Evolutionary conservation across 2,797 vertebrate genomes (phyloP).

Genomic region (Syngnathus acus): DNA sequence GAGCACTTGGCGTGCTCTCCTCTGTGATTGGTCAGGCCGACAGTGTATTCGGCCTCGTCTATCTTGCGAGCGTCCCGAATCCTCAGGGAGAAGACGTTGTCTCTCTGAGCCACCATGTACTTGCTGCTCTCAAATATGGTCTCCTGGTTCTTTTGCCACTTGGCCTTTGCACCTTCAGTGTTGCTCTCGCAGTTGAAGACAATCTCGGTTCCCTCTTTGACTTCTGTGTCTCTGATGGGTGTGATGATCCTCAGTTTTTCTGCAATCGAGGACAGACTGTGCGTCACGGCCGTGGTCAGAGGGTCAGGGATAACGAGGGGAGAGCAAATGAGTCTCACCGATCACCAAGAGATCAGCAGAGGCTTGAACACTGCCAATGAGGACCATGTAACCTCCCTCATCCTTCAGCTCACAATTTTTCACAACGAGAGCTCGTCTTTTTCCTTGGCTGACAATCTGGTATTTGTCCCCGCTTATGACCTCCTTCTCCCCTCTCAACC

Average conservation of each 20-base stretch:
- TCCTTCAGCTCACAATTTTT: conserved; percentile 82
- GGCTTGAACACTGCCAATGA: conserved; percentile 82
- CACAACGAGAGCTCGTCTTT: conserved; percentile 81
- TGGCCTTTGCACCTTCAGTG: conserved; percentile 90
- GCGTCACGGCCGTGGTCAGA: background rate
- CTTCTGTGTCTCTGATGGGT: conserved; percentile 83
- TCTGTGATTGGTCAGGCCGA: conserved; percentile 82
- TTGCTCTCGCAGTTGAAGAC: conserved; percentile 96
- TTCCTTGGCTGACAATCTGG: conserved; percentile 81
- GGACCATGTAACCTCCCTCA: conserved; percentile 79
- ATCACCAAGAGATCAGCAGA: conserved; percentile 83
- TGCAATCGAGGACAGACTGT: conserved; percentile 33
- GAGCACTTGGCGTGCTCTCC: conserved; percentile 82
- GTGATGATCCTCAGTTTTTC: conserved; percentile 94
- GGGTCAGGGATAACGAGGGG: background rate
- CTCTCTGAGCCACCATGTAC: conserved; percentile 87
- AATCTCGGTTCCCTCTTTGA: conserved; percentile 86
- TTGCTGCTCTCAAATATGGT: conserved; percentile 93
- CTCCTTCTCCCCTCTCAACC: conserved; percentile 79
- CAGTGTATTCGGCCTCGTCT: conserved; percentile 80
- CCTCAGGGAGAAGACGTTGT: conserved; percentile 90
- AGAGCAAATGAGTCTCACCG: conserved; percentile 72
- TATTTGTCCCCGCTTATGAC: conserved; percentile 85
- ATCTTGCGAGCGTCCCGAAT: conserved; percentile 80
- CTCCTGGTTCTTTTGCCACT: conserved; percentile 91